A percentile compares a stretch with the other conserved stretches of the same genome.
These are phyloP conservation scores for Limnodromus scolopaceus DNA, from an alignment of 2,797 vertebrate genomes.

Conservation along the genomic window DNA sequence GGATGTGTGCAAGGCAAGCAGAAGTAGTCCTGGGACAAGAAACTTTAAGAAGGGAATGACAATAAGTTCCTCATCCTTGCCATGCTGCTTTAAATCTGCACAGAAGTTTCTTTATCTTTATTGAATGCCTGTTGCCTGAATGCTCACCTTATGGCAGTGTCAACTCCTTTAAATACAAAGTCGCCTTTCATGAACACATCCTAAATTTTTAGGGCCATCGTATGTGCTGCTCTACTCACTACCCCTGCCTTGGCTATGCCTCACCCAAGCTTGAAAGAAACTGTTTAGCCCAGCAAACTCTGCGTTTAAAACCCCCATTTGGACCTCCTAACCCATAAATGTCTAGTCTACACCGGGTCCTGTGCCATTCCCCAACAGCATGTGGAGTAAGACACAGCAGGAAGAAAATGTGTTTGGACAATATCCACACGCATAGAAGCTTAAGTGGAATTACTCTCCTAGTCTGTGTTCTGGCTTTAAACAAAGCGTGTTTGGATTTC, in stretches of 20 bases:
- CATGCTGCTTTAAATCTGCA: neutral
- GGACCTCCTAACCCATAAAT: conserved; percentile 40
- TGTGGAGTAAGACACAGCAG: conserved; percentile 23
- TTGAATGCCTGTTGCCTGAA: conserved; percentile 14
- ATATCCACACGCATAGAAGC: neutral
- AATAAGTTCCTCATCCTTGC: neutral
- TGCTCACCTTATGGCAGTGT: neutral
- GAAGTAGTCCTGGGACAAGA: neutral
- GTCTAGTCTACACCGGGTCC: conserved; percentile 34
- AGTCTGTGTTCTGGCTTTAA: conserved; percentile 9
- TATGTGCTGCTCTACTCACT: conserved; percentile 25
- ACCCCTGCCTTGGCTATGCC: conserved; percentile 8
- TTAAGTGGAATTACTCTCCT: conserved; percentile 24
- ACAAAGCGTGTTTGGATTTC: conserved; percentile 10
- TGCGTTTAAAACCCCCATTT: neutral
- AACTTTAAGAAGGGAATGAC: neutral
- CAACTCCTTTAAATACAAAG: neutral
- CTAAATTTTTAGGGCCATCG: neutral
- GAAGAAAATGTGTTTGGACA: conserved; percentile 61
- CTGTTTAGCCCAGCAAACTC: conserved; percentile 17
- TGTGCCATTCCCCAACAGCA: neutral
- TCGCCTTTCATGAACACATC: neutral
- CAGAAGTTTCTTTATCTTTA: neutral
- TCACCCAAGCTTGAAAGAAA: conserved; percentile 48
- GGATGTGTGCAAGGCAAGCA: neutral